Base-by-base conservation (phyloP, 2,113 vertebrate species). In the Vidua chalybeata region DNA sequence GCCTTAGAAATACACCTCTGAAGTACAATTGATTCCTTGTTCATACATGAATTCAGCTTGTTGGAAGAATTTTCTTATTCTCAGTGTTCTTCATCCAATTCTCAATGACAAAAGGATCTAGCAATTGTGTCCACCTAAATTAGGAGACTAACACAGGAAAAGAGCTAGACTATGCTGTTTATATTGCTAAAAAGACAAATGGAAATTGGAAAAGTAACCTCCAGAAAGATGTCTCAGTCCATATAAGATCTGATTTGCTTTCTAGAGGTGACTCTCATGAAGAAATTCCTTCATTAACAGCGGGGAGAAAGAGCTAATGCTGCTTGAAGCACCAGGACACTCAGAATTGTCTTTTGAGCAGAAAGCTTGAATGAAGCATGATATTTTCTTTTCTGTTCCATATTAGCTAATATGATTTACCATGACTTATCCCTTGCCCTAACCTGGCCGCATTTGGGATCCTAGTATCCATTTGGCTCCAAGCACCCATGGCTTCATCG, bases 21-120 rank as follows among this genome's bases (percentile, higher is more conserved):
- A 96, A 76, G 33, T 89, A 87, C 37, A 87, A 41, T 69, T 82
- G 55, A 66, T 37, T 96, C 82, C 71, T 80, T 94, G 94, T 89
- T 86, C 69, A 71, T 69, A 91, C 74, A 94, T 8, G 26, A 92
- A 84, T 48, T 52, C 89, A 82, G 49, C 66, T 91, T 87, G 89
- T 85, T 37, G 62, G 48, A 27, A 93, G 43, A 69, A 6, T 73
- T 80, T 54, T 51, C 58, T 58, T 77, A n/a, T 46, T 94, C 48
- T 86, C 23, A 6, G 6, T 72, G 45, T 89, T 92, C 67, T 78
- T 35, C 27, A 61, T 45, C 24, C 43, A 81, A 1, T 78, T 78
- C 24, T 51, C 37, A 45, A 9, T n/a, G n/a, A 73, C n/a, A 75
- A 81, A 81, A 86, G 3, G 21, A 41, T 55, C 49, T 37, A 62